Base-by-base conservation (phyloP, 2,888 invertebrate species). In the Torymus tubicola region DNA sequence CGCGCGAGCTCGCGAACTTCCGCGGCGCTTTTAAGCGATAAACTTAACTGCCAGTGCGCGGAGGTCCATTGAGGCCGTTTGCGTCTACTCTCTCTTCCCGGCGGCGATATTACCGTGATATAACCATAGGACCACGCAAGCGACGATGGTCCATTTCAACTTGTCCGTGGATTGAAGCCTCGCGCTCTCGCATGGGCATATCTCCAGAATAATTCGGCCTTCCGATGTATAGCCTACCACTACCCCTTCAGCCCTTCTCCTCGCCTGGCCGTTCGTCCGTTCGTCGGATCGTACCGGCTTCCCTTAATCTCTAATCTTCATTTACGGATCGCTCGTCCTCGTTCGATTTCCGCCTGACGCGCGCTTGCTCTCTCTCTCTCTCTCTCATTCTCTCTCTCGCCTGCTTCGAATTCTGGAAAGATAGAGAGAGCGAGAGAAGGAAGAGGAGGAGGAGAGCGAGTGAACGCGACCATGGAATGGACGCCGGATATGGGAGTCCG, bases 281-380 rank as follows among this genome's bases (percentile, higher is more conserved):
- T 11, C 31, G 18, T 16, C 12, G 2, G 52, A 52, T 67, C 42
- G 18, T 58, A 50, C 18, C 57, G 73, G 55, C 65, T 68, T 75
- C 75, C 76, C 79, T 76, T 81, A 81, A 81, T 81, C 79, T 81
- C 72, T 70, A 81, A 79, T 76, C 76, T 81, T 76, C 79, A 71
- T 79, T 79, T 79, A 68, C 81, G 81, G 74, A 81, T 70, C 70
- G 69, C 79, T 31, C 31, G 61, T 65, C 70, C 71, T 78, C 65
- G 70, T 78, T 74, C 78, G 74, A 78, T 81, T 81, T 70, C 70
- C 78, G 78, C n/a, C 52, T 52, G 14, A 63, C 52, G 55, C 52
- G 14, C 64, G 53, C 74, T 42, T 50, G 53, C 16, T 11, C 70
- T 57, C 31, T 31, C 31, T 31, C 5, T 8, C 31, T n/a, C n/a